phyloP scores from a whole-genome alignment of 2,113 vertebrate genomes.

The Hippocampus abdominalis region DNA sequence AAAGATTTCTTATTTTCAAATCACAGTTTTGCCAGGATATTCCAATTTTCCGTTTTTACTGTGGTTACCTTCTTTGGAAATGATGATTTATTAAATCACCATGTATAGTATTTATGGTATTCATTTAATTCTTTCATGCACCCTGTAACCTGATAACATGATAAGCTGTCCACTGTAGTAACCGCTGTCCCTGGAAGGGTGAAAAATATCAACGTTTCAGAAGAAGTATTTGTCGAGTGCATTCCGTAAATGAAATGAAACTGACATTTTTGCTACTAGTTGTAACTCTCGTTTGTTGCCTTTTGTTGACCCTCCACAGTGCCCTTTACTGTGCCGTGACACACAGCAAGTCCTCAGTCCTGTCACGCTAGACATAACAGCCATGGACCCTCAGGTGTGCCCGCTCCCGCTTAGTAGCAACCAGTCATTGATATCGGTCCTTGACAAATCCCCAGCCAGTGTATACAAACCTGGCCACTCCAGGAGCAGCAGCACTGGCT shows the following conservation, averaged over 20 bases:
- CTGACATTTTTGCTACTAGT: neutral
- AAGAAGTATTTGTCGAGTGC: neutral
- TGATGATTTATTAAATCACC: neutral
- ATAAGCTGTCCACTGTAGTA: no score
- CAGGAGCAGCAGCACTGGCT: slow-evolving; percentile 77
- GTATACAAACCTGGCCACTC: slow-evolving; percentile 70
- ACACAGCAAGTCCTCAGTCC: slow-evolving; percentile 6
- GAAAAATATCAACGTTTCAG: neutral
- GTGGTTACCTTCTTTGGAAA: neutral
- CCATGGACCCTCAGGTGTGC: slow-evolving; percentile 64
- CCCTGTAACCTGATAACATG: no score
- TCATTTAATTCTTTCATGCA: no score
- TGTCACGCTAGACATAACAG: neutral
- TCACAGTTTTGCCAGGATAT: neutral
- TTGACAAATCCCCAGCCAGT: slow-evolving; percentile 67
- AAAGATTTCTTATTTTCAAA: neutral
- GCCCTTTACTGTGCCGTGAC: slow-evolving; percentile 19
- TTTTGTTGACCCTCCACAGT: slow-evolving; percentile 6
- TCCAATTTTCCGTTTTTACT: neutral
- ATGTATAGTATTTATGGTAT: neutral
- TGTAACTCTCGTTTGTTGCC: neutral
- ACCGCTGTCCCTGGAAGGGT: no score
- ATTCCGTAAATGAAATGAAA: neutral
- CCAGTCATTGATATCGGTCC: slow-evolving; percentile 64
- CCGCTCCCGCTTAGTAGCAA: slow-evolving; percentile 45